Conservation (phyloP, 2,888 invertebrate genomes). For the Watsonalla cultraria region DNA sequence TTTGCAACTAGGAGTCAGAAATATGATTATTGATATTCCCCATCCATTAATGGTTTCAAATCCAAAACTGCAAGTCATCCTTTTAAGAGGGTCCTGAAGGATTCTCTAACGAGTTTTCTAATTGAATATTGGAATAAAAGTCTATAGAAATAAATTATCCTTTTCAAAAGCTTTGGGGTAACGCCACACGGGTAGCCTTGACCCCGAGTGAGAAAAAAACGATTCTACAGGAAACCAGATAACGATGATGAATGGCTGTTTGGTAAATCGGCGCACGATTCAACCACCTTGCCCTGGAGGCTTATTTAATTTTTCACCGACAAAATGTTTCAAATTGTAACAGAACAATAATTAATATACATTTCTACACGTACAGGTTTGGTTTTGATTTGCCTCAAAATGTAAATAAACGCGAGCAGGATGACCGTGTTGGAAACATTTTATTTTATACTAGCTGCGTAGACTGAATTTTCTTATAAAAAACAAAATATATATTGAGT, state of each 20-base stretch:
- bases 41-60: too few species aligned
- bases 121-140: slow-evolving; percentile 5
- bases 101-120: too few species aligned
- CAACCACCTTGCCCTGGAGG: slow-evolving; percentile 6
- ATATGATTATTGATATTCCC: too few species aligned
- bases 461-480: too few species aligned
- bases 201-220: slow-evolving; percentile 13
- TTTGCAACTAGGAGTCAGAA: too few species aligned
- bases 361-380: background rate
- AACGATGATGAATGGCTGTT: slow-evolving; percentile 30
- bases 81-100: too few species aligned
- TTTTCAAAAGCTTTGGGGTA: slow-evolving; percentile 8
- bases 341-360: background rate
- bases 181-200: slow-evolving; percentile 5
- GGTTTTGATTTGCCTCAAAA: background rate
- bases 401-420: too few species aligned
- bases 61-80: too few species aligned
- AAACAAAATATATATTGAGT: too few species aligned
- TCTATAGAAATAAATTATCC: slow-evolving; percentile 8
- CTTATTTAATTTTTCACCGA: slow-evolving; percentile 11
- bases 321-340: slow-evolving; percentile 1
- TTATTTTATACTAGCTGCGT: too few species aligned
- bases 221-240: slow-evolving; percentile 23
- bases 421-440: too few species aligned
- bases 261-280: slow-evolving; percentile 11